Base-by-base conservation (phyloP, 1,140 invertebrate species). In the Colletes gigas region DNA sequence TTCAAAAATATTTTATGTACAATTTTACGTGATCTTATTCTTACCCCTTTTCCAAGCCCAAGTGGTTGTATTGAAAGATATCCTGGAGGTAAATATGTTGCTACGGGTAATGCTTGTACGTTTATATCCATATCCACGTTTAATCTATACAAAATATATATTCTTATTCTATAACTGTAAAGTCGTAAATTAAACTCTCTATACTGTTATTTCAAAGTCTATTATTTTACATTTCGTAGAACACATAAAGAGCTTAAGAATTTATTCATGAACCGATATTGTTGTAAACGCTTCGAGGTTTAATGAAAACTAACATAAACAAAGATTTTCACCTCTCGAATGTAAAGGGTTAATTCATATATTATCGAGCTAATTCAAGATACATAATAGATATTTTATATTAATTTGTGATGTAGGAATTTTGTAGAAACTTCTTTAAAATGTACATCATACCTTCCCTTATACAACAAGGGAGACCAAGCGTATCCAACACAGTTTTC, bases 401-500 rank as follows among this genome's bases (percentile, higher is more conserved):
- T 50, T 10, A 50, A 50, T 50, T 50, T 10, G 50, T 50, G 50
- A 2, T 50, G 12, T 50, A 50, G 10, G 3, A 10, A 10, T 50
- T 9, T 50, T 50, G 7, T 50, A 50, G 10, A 50, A 50, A 9
- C 12, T 50, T 44, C 17, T 39, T 41, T 63, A 12, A 60, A 14
- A 50, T 5, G 54, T 7, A 78, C 62, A 15, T 14, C 85, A 84
- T 90, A 95, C 95, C 97, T 96, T 83, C 96, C 97, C 91, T 97
- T 97, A 86, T 96, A 94, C 30, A 98, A 91, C 19, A 99, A 94
- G 4, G 98, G 97, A 65, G 97, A 88, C 98, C 98, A 99, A 10
- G 98, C 95, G 93, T 98, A 99, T 0, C 98, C 98, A 73, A 99
- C 97, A 82, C 97, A 96, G 75, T 95, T 97, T 91, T 99, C 98